Base-by-base conservation (phyloP, 2,797 vertebrate genomes). In the Oreortyx pictus region DNA sequence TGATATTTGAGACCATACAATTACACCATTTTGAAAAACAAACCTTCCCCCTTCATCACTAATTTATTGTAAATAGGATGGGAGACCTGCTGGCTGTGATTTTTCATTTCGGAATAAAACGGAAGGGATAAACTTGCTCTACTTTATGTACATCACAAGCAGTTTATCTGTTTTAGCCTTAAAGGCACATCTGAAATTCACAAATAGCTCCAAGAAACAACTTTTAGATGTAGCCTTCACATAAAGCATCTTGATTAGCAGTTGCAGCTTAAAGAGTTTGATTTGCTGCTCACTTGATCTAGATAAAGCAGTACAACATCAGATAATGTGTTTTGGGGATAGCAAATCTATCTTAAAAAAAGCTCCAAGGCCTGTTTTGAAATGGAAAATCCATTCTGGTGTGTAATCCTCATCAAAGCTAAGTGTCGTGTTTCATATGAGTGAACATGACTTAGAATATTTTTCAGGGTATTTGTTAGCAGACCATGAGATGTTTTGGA, bases 211-310 rank as follows among this genome's bases (percentile, higher is more conserved):
- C 54, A 52, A 93, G 82, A 78, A 89, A 81, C 11, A 46, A 4
- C 64, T 50, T 54, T 86, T 83, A 64, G 73, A 70, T 81, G 44
- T 71, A 79, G 49, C 64, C 41, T 88, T 88, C 89, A 88, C 11
- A 16, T 83, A 39, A 86, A 93, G 60, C 39, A 9, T 83, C 86
- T 59, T 88, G 82, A 92, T 96, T 86, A 92, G 64, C 67, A 93
- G 57, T 70, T 93, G 66, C 76, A 88, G 47, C 25, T 78, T 92
- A 64, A 64, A 2, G 1, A 87, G 77, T 92, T 78, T 89, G 47
- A 89, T 87, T 90, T 87, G 62, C 31, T 75, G 47, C 24, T 74
- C 76, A 23, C 87, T 93, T 95, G 57, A 33, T 87, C 44, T 93
- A 54, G 65, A 71, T 61, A 78, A 90, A 94, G 59, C 59, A 75